These are phyloP conservation scores for Oxytorus armatus DNA, from an alignment of 2,888 invertebrate genomes.

Conservation along the genomic window DNA sequence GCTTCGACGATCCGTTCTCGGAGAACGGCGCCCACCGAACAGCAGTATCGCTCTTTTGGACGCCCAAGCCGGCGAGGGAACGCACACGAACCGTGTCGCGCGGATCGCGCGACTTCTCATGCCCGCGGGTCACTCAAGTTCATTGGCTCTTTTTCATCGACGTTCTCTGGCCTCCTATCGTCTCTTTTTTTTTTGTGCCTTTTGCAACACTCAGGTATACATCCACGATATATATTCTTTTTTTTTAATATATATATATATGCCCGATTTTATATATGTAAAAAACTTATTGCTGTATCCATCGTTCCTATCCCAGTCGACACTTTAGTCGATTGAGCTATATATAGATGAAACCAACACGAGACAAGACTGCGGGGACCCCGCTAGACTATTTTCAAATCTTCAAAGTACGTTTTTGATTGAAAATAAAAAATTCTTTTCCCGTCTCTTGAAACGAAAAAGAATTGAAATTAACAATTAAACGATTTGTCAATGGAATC, in stretches of 20 bases:
- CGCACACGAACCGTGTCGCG: slow-evolving; percentile 47
- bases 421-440: neutral
- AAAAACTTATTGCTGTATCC: no score
- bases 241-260: neutral
- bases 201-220: neutral
- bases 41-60: slow-evolving; percentile 45
- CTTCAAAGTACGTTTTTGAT: no score
- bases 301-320: neutral
- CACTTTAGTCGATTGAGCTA: neutral
- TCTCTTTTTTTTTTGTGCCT: slow-evolving; percentile 23
- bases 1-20: neutral
- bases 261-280: no score
- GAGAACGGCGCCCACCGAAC: slow-evolving; percentile 17
- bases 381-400: no score
- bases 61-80: slow-evolving; percentile 12
- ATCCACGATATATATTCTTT: neutral
- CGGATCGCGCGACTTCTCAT: slow-evolving; percentile 61
- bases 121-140: slow-evolving; percentile 79
- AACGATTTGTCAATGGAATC: neutral
- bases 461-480: neutral
- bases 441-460: neutral
- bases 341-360: neutral
- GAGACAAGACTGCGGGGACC: neutral
- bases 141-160: slow-evolving; percentile 79
- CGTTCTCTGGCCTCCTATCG: slow-evolving; percentile 61